A percentile compares a stretch with the other conserved stretches of the same genome.
phyloP scores from a whole-genome alignment of 2,113 vertebrate genomes.

The Tetrao urogallus region DNA sequence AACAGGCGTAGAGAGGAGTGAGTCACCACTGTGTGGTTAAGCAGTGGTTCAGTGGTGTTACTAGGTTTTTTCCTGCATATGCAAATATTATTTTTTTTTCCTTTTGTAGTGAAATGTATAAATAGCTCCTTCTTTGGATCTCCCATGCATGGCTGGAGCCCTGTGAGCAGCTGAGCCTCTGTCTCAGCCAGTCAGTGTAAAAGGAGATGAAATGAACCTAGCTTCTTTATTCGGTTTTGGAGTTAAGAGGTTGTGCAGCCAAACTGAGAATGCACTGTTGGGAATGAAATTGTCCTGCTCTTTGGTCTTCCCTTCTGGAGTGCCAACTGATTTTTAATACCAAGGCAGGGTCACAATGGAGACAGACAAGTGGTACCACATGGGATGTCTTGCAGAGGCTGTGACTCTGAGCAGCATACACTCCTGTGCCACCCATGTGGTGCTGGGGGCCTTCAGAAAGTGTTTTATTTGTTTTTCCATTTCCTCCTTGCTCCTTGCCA shows the following conservation, averaged over 20 bases:
- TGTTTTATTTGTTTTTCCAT: not conserved
- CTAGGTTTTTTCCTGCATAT: slow-evolving; percentile 39
- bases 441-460: not conserved
- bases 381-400: not conserved
- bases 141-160: not conserved
- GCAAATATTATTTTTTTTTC: slow-evolving; percentile 2
- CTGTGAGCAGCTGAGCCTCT: not conserved
- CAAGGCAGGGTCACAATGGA: not conserved
- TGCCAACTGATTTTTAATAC: not conserved
- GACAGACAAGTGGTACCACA: rapidly evolving
- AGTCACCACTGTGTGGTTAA: slow-evolving; percentile 35
- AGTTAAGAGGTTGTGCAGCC: not conserved
- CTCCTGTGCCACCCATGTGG: not conserved
- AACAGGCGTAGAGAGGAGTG: slow-evolving; percentile 53
- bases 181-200: slow-evolving; percentile 15
- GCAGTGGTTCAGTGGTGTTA: not conserved
- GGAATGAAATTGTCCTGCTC: not conserved
- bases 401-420: rapidly evolving
- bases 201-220: not conserved
- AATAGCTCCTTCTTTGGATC: slow-evolving; percentile 25
- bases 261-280: not conserved
- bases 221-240: slow-evolving; percentile 2
- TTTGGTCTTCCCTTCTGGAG: not conserved
- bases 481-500: not conserved
- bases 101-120: slow-evolving; percentile 14